Evolutionary conservation across 1,140 invertebrate genomes (phyloP), one percentile per base, ranked within the genome.

Genomic region (Rhopalosiphum padi): DNA sequence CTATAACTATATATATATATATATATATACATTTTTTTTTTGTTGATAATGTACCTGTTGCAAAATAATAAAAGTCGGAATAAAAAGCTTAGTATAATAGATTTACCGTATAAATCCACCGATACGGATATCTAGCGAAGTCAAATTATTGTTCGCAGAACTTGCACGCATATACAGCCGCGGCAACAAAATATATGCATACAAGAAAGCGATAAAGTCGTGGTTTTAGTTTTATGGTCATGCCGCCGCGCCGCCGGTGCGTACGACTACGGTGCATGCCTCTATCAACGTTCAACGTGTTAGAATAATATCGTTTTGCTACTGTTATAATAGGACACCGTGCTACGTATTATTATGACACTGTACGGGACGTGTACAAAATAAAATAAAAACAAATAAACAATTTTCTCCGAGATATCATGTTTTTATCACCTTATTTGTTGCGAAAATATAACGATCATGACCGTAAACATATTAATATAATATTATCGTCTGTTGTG

Each of bases 201-300:
- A 30, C 30, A 68, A 68, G 60, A 68, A 68, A 68, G 60, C 60
- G 60, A 68, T 68, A 68, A 68, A 68, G 41, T 46, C 86, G 86
- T 51, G 86, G 86, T 88, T 35, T 51, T 88, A 30, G 46, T 88
- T 88, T 88, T 88, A 88, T 37, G 6, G 46, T n/a, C 1, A 88
- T 4, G 23, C 82, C 83, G 41, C 48, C 48, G 11, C 48, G 48
- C 48, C 48, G 48, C 15, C 15, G 48, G 15, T 15, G 15, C 48
- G 48, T 48, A 48, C 48, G 48, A 48, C 43, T 6, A 3, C 41
- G 83, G 30, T 68, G 55, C 55, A 30, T 30, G 60, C 60, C 30
- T 68, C 60, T 46, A 30, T 48, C 30, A 22, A 51, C 11, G 86
- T 48, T 87, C 2, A 87, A 68, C 60, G 60, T 68, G 60, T 68